Evolutionary conservation across 2,113 vertebrate genomes (phyloP).

Genomic region (Pogonocichla stellata): DNA sequence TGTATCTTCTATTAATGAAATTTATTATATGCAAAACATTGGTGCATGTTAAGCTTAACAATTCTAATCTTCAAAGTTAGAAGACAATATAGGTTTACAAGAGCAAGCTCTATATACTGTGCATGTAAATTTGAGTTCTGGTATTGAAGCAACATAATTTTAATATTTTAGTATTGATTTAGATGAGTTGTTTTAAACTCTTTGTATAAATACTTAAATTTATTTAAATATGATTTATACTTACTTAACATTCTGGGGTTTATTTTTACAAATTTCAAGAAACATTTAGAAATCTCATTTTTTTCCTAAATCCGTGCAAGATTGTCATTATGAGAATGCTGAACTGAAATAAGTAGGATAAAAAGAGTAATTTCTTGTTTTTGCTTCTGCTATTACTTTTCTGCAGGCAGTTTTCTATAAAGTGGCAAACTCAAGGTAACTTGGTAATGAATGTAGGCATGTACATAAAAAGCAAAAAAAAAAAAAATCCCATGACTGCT

Average conservation of each 20-base stretch:
- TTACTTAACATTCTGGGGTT: background rate
- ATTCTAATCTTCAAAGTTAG: background rate
- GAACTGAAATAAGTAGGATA: background rate
- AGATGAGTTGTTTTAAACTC: background rate
- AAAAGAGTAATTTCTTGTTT: background rate
- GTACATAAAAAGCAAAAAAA: background rate
- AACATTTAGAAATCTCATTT: background rate
- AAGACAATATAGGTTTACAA: background rate
- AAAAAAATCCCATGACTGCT: background rate
- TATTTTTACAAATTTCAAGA: background rate
- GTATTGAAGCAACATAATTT: background rate
- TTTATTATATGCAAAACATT: background rate
- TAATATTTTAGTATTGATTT: background rate
- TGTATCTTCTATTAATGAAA: background rate
- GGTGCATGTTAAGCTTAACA: background rate
- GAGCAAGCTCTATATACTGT: fast-evolving
- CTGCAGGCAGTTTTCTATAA: background rate
- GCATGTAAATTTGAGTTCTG: background rate
- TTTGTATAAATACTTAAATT: background rate
- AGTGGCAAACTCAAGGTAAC: background rate
- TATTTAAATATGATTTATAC: background rate
- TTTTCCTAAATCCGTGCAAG: background rate
- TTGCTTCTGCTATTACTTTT: background rate
- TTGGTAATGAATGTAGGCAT: background rate
- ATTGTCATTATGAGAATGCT: background rate